phyloP scores from a whole-genome alignment of 2,888 invertebrate species.

The Yponomeuta evonymella region DNA sequence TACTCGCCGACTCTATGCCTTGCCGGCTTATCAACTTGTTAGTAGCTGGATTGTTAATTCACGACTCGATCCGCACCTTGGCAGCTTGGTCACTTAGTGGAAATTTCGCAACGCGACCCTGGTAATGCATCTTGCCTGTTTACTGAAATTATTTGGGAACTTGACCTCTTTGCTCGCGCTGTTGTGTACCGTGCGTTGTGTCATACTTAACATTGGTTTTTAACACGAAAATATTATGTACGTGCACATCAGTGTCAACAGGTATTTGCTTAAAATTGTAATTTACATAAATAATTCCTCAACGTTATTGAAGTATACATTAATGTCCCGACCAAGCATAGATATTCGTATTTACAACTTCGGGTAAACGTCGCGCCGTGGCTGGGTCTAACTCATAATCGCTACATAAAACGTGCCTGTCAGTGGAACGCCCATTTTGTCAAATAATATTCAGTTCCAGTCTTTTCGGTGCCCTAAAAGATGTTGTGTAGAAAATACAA shows the following conservation, averaged over 20 bases:
- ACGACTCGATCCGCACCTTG: slow-evolving; percentile 28
- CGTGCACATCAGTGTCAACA: background rate
- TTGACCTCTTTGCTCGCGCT: slow-evolving; percentile 52
- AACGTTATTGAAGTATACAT: slow-evolving; percentile 17
- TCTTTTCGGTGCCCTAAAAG: slow-evolving; percentile 33
- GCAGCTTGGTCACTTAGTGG: slow-evolving; percentile 19
- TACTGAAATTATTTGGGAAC: slow-evolving; percentile 46
- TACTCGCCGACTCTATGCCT: slow-evolving; percentile 38
- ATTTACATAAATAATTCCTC: background rate
- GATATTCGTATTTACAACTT: slow-evolving; percentile 34
- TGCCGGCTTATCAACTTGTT: slow-evolving; percentile 48
- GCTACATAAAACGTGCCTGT: slow-evolving; percentile 35
- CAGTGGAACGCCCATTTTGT: slow-evolving; percentile 27
- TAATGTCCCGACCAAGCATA: slow-evolving; percentile 22
- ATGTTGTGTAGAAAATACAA: slow-evolving; percentile 28
- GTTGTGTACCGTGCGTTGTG: slow-evolving; percentile 9
- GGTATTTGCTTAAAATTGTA: background rate
- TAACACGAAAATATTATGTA: slow-evolving; percentile 4
- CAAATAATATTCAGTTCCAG: slow-evolving; percentile 37
- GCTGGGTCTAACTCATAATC: slow-evolving; percentile 36
- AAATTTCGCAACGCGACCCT: slow-evolving; percentile 38
- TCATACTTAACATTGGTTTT: slow-evolving; percentile 14
- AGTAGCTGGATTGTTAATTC: slow-evolving; percentile 48
- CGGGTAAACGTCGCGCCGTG: slow-evolving; percentile 32
- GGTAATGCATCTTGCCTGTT: slow-evolving; percentile 16